A percentile compares a stretch with the other conserved stretches of the same genome.
Conservation (phyloP, 2,797 vertebrate species). For the Hydrophis major region DNA sequence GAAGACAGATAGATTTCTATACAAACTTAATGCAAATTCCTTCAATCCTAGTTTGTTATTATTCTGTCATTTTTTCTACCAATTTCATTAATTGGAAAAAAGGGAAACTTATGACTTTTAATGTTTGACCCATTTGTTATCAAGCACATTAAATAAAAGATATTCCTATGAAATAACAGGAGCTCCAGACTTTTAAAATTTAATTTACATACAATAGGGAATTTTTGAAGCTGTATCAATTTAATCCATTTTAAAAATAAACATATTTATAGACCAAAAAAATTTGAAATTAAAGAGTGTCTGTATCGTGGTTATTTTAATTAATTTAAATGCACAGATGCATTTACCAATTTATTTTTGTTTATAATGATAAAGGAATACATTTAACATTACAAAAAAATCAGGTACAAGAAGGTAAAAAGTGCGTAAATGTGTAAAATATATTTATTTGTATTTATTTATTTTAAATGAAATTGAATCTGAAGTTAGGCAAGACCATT, state of each 20-base stretch:
- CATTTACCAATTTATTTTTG: background rate
- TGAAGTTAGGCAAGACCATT: background rate
- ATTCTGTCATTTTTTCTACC: background rate
- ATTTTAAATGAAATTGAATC: background rate
- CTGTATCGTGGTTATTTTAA: background rate
- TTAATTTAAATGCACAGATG: background rate
- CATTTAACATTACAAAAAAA: background rate
- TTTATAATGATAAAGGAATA: background rate
- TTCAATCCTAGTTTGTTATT: background rate
- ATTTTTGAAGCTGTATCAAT: background rate
- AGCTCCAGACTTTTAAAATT: background rate
- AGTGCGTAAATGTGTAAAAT: background rate
- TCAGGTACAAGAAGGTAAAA: background rate
- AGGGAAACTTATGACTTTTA: background rate
- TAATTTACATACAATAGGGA: background rate
- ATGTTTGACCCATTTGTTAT: background rate
- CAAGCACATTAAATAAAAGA: slow-evolving; percentile 6
- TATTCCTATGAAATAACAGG: background rate
- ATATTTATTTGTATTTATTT: background rate
- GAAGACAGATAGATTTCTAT: background rate
- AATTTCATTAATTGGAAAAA: background rate
- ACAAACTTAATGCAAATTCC: background rate
- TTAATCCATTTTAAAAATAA: background rate
- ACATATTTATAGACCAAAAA: background rate
- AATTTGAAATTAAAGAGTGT: fast-evolving